Percentiles rank a stretch among this genome's conserved stretches.
Evolutionary conservation across 1,140 invertebrate species (phyloP).

Genomic region (Cyclina sinensis): DNA sequence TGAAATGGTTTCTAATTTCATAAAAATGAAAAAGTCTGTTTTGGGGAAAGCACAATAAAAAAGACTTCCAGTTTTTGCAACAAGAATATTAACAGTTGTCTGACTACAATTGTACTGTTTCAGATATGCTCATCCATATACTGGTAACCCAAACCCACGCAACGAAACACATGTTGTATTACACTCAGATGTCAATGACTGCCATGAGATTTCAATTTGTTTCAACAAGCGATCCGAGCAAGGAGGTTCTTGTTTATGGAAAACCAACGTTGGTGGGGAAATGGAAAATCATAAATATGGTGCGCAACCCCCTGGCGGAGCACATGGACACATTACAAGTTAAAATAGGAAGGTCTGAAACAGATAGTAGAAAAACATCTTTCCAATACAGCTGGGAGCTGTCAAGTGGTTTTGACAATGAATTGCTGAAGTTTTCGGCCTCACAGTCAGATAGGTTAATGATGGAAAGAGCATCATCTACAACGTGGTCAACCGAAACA

Average conservation of each 20-base stretch:
- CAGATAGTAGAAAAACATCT: background rate
- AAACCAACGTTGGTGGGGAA: background rate
- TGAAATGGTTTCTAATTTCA: too few species aligned
- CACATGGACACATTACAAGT: background rate
- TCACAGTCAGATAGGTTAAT: background rate
- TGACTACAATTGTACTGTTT: too few species aligned
- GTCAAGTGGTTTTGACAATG: background rate
- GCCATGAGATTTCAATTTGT: conserved; percentile 32
- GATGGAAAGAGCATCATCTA: background rate
- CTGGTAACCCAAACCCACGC: background rate
- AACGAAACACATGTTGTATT: conserved; percentile 23
- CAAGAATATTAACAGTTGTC: too few species aligned
- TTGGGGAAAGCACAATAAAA: too few species aligned
- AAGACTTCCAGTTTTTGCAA: too few species aligned
- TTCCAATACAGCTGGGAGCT: conserved; percentile 7
- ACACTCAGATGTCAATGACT: conserved; percentile 9
- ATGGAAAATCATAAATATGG: background rate
- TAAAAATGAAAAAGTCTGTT: too few species aligned
- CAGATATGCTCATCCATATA: background rate
- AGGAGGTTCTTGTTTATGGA: conserved; percentile 17
- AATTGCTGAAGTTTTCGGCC: background rate
- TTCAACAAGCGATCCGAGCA: background rate
- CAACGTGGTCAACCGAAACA: background rate
- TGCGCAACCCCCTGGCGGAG: background rate
- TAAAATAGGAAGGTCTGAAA: background rate